Base-by-base conservation (phyloP, 1,140 invertebrate genomes). In the Homalodisca vitripennis region DNA sequence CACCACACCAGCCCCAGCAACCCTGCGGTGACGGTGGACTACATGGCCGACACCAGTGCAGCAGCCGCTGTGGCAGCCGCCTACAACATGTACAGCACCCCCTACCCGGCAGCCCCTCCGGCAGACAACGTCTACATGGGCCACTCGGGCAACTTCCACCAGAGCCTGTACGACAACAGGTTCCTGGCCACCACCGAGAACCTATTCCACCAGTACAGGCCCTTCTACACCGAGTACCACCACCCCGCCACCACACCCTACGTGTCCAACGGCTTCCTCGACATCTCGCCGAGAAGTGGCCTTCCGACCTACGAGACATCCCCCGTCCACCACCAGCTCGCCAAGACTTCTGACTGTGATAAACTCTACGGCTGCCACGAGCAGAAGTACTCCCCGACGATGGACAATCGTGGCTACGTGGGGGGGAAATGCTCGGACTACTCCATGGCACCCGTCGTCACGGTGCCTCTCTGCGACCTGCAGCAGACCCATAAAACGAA, bases 171-270 rank as follows among this genome's bases (percentile, higher is more conserved):
- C 77, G 90, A 91, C 75, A 91, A 91, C 75, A 84, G 89, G 76
- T 92, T 91, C 76, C 78, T 91, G 20, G 83, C 88, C 12, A 83
- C 86, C 0, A 88, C 91, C 6, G 92, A 94, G 73, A 94, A 94
- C 76, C 83, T 94, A 68, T 93, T 95, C 79, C 90, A 90, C 78
- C 91, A 94, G 77, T 94, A 94, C 80, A 86, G 92, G 47, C 89
- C 92, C 0, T 77, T 91, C 1, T 85, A 88, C 22, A 85, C 86
- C 1, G 92, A 92, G 75, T 93, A 92, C 73, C 94, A 94, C 75
- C 89, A 91, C 71, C 86, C 87, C 46, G 71, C 84, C 48, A 78
- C 85, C 0, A 83, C 84, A 62, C 83, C 86, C 10, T 91, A 90
- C 73, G 84, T 89, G n/a, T 85, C 88, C 13, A 92, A 92, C 76